phyloP scores from a whole-genome alignment of 2,888 invertebrate genomes.

The Mimachlamys varia region DNA sequence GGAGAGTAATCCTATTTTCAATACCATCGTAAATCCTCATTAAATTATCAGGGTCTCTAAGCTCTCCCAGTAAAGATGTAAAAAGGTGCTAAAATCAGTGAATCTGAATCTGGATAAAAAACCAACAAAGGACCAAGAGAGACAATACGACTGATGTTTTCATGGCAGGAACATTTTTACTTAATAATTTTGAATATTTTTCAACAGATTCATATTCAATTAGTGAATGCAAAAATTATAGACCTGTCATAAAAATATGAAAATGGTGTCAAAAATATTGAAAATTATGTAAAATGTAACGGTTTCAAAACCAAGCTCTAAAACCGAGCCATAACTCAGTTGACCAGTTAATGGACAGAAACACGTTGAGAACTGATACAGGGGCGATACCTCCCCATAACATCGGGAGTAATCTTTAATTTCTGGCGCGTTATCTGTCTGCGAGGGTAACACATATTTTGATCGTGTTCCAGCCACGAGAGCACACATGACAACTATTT shows the following conservation, averaged over 20 bases:
- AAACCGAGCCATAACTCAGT: not conserved
- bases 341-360: conserved; percentile 16
- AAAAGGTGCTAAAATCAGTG: not conserved
- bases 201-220: conserved; percentile 21
- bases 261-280: not conserved
- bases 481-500: conserved; percentile 28
- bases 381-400: conserved; percentile 5
- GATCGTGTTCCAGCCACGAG: not conserved
- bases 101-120: not conserved
- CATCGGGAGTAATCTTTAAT: not conserved
- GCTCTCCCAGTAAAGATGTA: not conserved
- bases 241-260: conserved; percentile 23
- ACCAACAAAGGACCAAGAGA: not conserved
- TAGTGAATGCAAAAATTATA: conserved; percentile 10
- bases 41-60: conserved; percentile 22
- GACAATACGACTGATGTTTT: not conserved
- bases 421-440: conserved; percentile 20
- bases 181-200: not conserved
- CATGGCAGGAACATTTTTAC: not conserved
- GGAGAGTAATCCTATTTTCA: conserved; percentile 19
- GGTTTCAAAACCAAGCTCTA: not conserved
- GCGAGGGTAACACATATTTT: conserved; percentile 28
- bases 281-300: not conserved
- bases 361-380: not conserved
- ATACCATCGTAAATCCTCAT: conserved; percentile 23